A percentile compares a stretch with the other conserved stretches of the same genome.
phyloP scores from a whole-genome alignment of 1,140 invertebrate species.

The Drosophila melanica region DNA sequence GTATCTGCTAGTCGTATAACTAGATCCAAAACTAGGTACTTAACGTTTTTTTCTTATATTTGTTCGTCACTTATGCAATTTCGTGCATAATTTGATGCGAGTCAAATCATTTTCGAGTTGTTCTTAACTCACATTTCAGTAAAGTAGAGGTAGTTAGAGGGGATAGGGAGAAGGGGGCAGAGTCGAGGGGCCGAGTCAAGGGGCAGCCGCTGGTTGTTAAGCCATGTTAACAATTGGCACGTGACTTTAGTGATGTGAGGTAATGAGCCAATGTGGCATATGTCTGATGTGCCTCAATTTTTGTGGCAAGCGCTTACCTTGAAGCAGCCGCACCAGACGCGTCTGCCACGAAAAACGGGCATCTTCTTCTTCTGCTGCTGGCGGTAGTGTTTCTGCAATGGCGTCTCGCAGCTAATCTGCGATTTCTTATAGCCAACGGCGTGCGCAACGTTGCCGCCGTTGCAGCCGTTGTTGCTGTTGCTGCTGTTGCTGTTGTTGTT shows the following conservation, averaged over 20 bases:
- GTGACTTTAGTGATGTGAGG: conserved; percentile 40
- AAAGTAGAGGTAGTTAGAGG: conserved; percentile 1
- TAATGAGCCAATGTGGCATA: neutral
- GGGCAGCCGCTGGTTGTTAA: conserved; percentile 7
- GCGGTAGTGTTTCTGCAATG: conserved; percentile 80
- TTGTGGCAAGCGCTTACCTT: conserved; percentile 84
- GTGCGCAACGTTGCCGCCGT: neutral
- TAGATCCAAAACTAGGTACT: neutral
- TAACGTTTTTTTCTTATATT: neutral
- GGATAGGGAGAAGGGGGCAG: neutral
- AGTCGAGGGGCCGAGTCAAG: neutral
- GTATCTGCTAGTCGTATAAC: neutral
- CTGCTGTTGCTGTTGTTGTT: conserved; percentile 14
- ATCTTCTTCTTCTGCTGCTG: conserved; percentile 84
- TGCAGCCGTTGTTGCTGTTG: conserved; percentile 18
- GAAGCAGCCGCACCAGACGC: conserved; percentile 87
- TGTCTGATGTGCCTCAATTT: too few relatives aligned
- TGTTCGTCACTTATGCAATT: conserved; percentile 54
- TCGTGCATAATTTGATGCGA: conserved; percentile 55
- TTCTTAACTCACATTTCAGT: conserved; percentile 19
- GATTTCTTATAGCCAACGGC: conserved; percentile 40
- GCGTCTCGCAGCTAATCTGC: conserved; percentile 64
- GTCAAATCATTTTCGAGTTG: conserved; percentile 18
- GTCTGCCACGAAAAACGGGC: conserved; percentile 86
- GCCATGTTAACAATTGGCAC: conserved; percentile 39